Percentiles rank a stretch among this genome's conserved stretches.
Conservation (phyloP, 2,113 vertebrate genomes). For the Chlorodrepanis virens region DNA sequence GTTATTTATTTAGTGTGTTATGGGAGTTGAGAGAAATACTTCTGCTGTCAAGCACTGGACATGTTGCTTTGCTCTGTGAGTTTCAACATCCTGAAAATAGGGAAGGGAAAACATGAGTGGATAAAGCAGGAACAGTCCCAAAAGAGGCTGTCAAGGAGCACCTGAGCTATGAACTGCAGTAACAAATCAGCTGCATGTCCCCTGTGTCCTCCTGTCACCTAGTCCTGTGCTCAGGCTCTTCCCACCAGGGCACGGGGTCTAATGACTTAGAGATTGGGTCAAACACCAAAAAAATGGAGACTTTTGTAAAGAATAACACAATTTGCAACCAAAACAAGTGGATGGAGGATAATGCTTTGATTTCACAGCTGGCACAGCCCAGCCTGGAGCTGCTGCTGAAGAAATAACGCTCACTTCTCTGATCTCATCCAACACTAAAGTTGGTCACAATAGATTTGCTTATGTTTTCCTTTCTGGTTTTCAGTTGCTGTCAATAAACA, state of each 20-base stretch:
- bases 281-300: neutral
- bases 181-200: rapidly evolving
- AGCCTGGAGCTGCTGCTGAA: neutral
- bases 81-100: neutral
- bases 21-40: neutral
- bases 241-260: rapidly evolving
- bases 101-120: neutral
- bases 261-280: neutral
- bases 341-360: neutral
- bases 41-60: neutral
- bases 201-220: rapidly evolving
- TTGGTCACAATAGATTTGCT: neutral
- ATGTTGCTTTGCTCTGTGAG: neutral
- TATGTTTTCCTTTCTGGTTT: neutral
- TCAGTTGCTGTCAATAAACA: neutral
- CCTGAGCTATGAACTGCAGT: neutral
- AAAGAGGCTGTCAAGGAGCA: neutral
- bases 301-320: neutral
- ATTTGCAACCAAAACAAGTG: neutral
- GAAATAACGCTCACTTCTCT: rapidly evolving
- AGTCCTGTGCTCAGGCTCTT: rapidly evolving
- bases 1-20: neutral
- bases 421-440: neutral
- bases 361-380: neutral
- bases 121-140: neutral